These are phyloP conservation scores for Ceyx margarethae DNA, from an alignment of 2,113 vertebrate genomes.

Conservation along the genomic window DNA sequence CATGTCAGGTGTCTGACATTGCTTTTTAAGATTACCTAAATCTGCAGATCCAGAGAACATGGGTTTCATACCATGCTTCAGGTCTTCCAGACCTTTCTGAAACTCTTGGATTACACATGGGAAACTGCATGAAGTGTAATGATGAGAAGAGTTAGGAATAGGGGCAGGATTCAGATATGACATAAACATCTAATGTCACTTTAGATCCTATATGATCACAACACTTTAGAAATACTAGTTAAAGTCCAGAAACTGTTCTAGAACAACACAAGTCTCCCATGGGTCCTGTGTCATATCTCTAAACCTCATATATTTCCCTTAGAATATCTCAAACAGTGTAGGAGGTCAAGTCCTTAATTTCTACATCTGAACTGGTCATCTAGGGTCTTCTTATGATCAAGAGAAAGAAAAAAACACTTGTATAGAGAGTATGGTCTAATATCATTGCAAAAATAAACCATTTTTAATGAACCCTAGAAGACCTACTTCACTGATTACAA, in stretches of 20 bases:
- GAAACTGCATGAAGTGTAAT: not conserved
- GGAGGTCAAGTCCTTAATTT: not conserved
- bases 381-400: not conserved
- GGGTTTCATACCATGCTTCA: not conserved
- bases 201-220: not conserved
- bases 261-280: not conserved
- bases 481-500: not conserved
- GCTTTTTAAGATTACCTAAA: not conserved
- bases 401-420: not conserved
- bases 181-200: not conserved
- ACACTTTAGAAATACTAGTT: not conserved
- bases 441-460: not conserved
- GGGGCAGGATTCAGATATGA: not conserved
- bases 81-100: not conserved
- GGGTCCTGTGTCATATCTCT: not conserved
- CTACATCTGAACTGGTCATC: not conserved
- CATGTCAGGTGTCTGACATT: not conserved
- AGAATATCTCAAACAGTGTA: not conserved
- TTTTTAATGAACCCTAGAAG: not conserved
- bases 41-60: not conserved
- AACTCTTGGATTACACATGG: not conserved
- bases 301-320: not conserved
- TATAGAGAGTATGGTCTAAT: not conserved
- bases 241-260: not conserved
- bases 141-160: not conserved